phyloP scores from a whole-genome alignment of 2,888 invertebrate genomes.

The Tachystola acroxantha region DNA sequence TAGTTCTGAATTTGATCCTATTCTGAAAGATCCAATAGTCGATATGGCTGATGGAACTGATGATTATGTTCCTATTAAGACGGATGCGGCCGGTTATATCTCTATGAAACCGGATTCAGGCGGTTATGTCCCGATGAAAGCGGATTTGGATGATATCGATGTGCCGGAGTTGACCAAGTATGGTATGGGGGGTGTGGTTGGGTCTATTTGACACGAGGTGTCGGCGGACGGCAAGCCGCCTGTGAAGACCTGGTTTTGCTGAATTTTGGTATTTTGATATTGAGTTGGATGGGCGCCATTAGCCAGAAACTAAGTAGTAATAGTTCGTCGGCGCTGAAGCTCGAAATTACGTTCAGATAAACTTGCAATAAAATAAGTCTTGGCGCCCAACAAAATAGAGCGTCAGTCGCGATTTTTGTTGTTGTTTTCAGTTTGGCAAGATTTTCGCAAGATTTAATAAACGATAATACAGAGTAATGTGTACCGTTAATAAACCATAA shows the following conservation, averaged over 20 bases:
- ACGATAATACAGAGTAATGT: no score
- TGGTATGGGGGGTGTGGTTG: constrained; percentile 38
- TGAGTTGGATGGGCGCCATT: no score
- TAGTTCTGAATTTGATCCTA: constrained; percentile 40
- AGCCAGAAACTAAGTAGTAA: no score
- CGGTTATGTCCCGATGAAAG: constrained; percentile 28
- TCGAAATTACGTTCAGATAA: background rate
- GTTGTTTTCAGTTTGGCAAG: no score
- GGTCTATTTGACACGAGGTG: constrained; percentile 64
- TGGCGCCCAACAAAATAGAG: no score
- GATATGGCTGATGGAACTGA: constrained; percentile 57
- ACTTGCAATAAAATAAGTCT: no score
- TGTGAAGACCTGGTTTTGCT: constrained; percentile 75
- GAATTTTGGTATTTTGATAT: no score
- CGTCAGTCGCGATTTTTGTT: no score
- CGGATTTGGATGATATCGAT: constrained; percentile 52
- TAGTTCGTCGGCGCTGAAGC: no score
- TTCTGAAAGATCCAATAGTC: constrained; percentile 53
- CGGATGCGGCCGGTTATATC: constrained; percentile 24
- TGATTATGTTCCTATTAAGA: constrained; percentile 61
- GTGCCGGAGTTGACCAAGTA: constrained; percentile 60
- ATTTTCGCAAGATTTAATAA: no score
- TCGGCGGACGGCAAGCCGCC: constrained; percentile 46
- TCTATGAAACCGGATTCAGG: constrained; percentile 30
- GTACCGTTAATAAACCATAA: no score